phyloP scores from a whole-genome alignment of 2,113 vertebrate species.

The Lethenteron camtschaticum region DNA sequence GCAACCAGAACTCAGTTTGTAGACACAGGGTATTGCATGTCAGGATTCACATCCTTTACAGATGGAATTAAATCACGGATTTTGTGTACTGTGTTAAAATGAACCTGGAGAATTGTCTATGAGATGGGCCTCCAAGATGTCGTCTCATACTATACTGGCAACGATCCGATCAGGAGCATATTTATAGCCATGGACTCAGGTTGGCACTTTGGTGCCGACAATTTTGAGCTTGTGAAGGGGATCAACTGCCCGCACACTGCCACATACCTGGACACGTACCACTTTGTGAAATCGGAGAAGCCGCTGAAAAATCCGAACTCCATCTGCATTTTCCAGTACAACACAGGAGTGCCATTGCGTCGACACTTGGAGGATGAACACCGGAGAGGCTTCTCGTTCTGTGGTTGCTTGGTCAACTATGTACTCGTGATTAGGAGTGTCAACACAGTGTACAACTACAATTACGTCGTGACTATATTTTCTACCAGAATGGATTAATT shows the following conservation, averaged over 20 bases:
- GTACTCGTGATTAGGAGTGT: conserved; percentile 44
- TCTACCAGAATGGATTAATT: conserved; percentile 49
- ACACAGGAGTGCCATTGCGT: conserved; percentile 38
- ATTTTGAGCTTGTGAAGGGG: conserved; percentile 38
- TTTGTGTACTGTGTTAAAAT: no score
- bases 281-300: conserved; percentile 21
- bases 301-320: conserved; percentile 24
- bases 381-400: conserved; percentile 21
- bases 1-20: no score
- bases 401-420: conserved; percentile 43
- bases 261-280: conserved; percentile 27
- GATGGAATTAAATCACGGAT: no score
- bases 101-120: conserved; percentile 24
- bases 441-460: conserved; percentile 38
- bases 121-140: conserved; percentile 63
- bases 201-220: conserved; percentile 42
- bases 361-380: conserved; percentile 44
- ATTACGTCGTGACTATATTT: conserved; percentile 61
- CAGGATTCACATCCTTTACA: no score
- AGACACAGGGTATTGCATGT: no score
- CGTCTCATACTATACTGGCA: conserved; percentile 43
- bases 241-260: conserved; percentile 48
- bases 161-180: conserved; percentile 35
- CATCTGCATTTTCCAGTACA: conserved; percentile 64
- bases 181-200: conserved; percentile 52